Base-by-base conservation (phyloP, 2,113 vertebrate genomes). In the Lichenostomus cassidix region DNA sequence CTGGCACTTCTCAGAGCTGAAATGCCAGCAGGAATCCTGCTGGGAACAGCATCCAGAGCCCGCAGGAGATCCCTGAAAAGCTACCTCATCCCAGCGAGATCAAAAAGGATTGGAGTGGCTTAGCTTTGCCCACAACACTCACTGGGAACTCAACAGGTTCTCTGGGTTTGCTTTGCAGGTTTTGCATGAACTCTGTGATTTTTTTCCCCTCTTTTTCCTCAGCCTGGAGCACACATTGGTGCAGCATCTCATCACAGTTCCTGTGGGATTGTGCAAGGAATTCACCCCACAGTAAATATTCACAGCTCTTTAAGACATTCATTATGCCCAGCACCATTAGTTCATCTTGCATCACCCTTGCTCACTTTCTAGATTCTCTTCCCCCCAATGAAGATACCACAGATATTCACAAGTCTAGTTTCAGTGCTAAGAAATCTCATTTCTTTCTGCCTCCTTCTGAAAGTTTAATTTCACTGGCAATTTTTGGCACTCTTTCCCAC, bases 101-200 rank as follows among this genome's bases (percentile, higher is more conserved):
- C 15, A 50, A 87, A 49, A 58, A 18, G 25, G 28, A 73, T 74
- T 75, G 53, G 15, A 1, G 9, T 39, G 46, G 23, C 19, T 70
- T 0, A 0, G 14, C 33, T 23, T 58, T 63, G 46, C 46, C 73
- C 56, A n/a, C 5, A 13, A 23, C 17, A 11, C 20, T 42, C 55
- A 20, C 50, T 41, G 52, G 5, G 17, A 81, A 21, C 41, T 39
- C 8, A 2, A 67, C 14, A 41, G 17, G 16, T 37, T 49, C 23
- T 33, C 35, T 55, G 41, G 24, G 41, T 10, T 78, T 47, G 42
- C 23, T 39, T 81, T 83, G 55, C 55, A 65, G 53, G 33, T 64
- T 92, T 35, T 85, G 35, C 25, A 52, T 35, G 23, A 86, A 42
- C 13, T 11, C 25, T 33, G 10, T 35, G 59, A 24, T 56, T 62